Conservation (phyloP, 1,140 invertebrate species). For the Drosophila fuyamai region DNA sequence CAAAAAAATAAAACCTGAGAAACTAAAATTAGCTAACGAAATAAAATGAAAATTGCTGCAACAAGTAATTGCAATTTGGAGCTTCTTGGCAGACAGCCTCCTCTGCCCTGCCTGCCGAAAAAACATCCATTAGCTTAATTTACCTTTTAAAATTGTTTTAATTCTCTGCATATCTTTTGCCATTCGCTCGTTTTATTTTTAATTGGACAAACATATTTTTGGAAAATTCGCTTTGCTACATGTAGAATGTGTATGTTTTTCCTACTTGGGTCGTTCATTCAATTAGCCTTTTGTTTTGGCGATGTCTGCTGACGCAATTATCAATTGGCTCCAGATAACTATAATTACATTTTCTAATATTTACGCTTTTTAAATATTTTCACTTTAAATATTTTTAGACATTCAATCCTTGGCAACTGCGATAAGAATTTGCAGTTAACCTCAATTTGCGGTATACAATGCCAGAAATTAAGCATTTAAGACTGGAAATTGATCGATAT, state of each 20-base stretch:
- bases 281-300: constrained; percentile 28
- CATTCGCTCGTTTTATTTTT: constrained; percentile 40
- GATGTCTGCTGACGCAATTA: constrained; percentile 63
- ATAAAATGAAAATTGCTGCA: constrained; percentile 42
- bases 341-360: constrained; percentile 24
- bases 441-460: constrained; percentile 7
- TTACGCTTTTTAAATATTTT: constrained; percentile 8
- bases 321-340: constrained; percentile 61
- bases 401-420: constrained; percentile 15
- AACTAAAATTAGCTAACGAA: constrained; percentile 50
- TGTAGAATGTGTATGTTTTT: constrained; percentile 14
- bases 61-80: constrained; percentile 72
- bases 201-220: constrained; percentile 44
- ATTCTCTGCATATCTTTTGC: constrained; percentile 38
- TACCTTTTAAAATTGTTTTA: constrained; percentile 75
- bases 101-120: neutral
- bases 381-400: constrained; percentile 2
- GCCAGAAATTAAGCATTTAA: constrained; percentile 1
- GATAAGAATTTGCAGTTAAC: constrained; percentile 28
- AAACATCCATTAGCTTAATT: constrained; percentile 65
- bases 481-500: constrained; percentile 26
- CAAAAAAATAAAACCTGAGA: constrained; percentile 3
- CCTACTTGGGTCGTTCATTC: constrained; percentile 12
- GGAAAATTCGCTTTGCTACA: constrained; percentile 26
- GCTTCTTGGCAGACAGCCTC: constrained; percentile 28